phyloP scores from a whole-genome alignment of 2,113 vertebrate species.

The Alligator mississippiensis region DNA sequence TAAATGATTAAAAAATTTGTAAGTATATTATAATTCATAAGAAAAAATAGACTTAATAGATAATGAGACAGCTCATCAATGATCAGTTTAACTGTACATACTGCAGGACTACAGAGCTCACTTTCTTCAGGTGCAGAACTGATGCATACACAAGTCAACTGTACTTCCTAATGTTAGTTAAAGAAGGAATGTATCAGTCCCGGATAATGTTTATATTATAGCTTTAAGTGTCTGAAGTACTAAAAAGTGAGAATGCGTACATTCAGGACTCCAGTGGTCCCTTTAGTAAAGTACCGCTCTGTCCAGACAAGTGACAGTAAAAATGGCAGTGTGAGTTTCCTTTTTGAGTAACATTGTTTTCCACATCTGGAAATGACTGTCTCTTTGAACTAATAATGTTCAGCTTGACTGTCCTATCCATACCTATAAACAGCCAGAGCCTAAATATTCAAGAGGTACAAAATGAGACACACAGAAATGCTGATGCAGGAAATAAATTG shows the following conservation, averaged over 20 bases:
- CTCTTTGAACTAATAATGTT: background rate
- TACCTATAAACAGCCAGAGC: background rate
- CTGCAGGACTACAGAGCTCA: background rate
- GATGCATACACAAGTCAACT: background rate
- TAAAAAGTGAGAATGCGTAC: background rate
- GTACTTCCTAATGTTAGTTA: background rate
- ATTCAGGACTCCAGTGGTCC: background rate
- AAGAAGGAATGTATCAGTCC: background rate
- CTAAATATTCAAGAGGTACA: background rate
- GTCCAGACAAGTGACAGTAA: background rate
- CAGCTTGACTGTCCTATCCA: background rate
- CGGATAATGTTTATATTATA: background rate
- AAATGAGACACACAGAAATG: background rate
- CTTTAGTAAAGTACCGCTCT: background rate
- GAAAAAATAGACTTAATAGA: background rate
- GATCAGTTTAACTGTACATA: background rate
- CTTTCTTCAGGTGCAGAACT: constrained; percentile 8
- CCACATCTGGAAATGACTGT: background rate
- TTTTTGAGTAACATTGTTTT: background rate
- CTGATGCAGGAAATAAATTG: background rate
- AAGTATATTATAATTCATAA: rapidly evolving
- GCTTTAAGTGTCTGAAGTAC: background rate
- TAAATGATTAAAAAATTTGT: background rate
- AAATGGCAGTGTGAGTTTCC: background rate
- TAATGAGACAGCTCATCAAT: background rate